Percentiles rank a stretch among this genome's conserved stretches.
Conservation (phyloP, 2,113 vertebrate genomes). For the Mohoua ochrocephala region DNA sequence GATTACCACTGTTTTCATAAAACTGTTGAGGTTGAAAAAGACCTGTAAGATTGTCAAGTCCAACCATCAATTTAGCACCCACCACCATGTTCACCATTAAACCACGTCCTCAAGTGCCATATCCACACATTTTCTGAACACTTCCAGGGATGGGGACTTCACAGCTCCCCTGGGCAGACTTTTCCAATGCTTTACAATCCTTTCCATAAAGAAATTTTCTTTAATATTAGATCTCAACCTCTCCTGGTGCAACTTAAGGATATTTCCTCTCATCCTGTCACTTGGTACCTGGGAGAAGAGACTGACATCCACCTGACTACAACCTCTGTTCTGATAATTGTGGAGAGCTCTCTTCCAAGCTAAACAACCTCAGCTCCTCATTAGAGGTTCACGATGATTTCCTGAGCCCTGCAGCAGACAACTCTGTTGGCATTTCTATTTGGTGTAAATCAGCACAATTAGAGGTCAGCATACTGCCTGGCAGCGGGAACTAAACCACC, state of each 20-base stretch:
- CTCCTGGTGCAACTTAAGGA: background rate
- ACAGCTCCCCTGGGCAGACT: background rate
- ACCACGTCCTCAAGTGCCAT: background rate
- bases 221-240: background rate
- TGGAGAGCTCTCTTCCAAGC: background rate
- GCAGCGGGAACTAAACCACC: background rate
- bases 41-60: background rate
- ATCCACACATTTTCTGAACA: background rate
- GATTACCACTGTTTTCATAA: background rate
- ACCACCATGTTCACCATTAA: background rate
- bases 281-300: background rate
- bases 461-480: background rate
- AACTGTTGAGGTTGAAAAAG: background rate
- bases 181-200: background rate
- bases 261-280: background rate
- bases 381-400: background rate
- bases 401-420: background rate
- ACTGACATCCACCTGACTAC: background rate
- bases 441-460: background rate
- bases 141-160: background rate
- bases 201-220: background rate
- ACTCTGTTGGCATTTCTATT: background rate
- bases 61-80: background rate
- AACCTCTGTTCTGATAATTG: background rate
- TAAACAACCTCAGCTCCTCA: background rate